Evolutionary conservation across 2,888 invertebrate species (phyloP), one percentile per base, ranked within the genome.

Genomic region (Cryptocephalus primarius): DNA sequence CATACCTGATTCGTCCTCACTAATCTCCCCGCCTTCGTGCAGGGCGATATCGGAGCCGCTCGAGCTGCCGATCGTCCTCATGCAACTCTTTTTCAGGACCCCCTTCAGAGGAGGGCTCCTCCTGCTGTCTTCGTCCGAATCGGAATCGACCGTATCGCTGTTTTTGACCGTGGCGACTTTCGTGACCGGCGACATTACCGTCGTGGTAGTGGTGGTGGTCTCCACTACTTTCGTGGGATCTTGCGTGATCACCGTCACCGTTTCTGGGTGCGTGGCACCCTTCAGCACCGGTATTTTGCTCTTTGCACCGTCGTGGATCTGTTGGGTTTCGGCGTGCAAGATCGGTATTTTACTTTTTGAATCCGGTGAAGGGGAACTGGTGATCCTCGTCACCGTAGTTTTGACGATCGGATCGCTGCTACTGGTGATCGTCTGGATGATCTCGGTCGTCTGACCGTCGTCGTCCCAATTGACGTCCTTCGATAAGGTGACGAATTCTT

Each of bases 21-120:
- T 78, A 51, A 78, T 70, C 60, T 79, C 79, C 47, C 79, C 80
- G 48, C 70, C 72, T 66, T 80, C 80, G 63, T 79, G 79, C 50
- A 80, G 70, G 49, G 80, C 80, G 48, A 79, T 72, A 62, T 80
- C 80, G 33, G 79, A 79, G 45, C 78, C 79, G 61, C 79, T 79
- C 50, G 79, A 79, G 60, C 78, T 79, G 55, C 78, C 78, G 47
- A 77, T 64, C 34, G 76, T 76, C 61, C 75, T 69, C 11, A 55
- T 48, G n/a, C 31, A 31, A 38, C 56, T 60, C 55, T 68, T 70
- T 59, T 70, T 70, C 49, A 70, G 55, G 41, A 69, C 69, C 9
- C 69, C 66, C 55, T 66, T 69, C 45, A 68, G 48, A 32, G 66
- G 66, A n/a, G 66, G 65, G 55, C 66, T 66, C 50, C 62, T 63